Conservation (phyloP, 2,113 vertebrate species). For the Eclectus roratus region DNA sequence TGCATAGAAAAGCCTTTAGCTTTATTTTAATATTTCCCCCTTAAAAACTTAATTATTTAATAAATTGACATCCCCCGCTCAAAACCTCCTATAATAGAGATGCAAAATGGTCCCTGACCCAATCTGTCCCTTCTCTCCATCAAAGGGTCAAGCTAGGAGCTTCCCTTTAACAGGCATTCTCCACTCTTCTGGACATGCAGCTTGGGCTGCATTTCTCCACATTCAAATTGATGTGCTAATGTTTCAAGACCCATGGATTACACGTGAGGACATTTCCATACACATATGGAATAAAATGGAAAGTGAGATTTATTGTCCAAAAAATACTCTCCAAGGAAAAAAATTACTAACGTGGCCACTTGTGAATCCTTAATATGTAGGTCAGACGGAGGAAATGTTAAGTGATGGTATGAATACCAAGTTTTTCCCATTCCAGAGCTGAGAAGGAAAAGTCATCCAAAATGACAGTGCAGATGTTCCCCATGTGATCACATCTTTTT, state of each 20-base stretch:
- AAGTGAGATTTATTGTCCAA: neutral
- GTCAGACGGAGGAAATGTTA: neutral
- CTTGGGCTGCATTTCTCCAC: neutral
- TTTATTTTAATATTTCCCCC: neutral
- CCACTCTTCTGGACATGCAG: neutral
- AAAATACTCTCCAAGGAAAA: neutral
- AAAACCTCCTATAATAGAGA: neutral
- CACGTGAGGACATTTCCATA: neutral
- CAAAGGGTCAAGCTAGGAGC: neutral
- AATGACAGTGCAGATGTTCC: neutral
- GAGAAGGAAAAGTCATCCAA: neutral
- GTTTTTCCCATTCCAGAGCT: neutral
- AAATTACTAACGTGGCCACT: fast-evolving
- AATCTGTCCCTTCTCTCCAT: neutral
- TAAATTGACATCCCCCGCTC: neutral
- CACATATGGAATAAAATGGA: neutral
- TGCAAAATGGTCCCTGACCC: neutral
- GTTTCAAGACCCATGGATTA: neutral
- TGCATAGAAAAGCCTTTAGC: neutral
- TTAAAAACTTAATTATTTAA: neutral
- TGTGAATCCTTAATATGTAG: neutral
- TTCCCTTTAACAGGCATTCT: neutral
- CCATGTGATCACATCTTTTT: neutral
- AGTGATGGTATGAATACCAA: neutral
- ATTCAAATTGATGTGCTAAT: neutral